phyloP scores from a whole-genome alignment of 2,113 vertebrate species.

The Brachypodius melanocephalos region DNA sequence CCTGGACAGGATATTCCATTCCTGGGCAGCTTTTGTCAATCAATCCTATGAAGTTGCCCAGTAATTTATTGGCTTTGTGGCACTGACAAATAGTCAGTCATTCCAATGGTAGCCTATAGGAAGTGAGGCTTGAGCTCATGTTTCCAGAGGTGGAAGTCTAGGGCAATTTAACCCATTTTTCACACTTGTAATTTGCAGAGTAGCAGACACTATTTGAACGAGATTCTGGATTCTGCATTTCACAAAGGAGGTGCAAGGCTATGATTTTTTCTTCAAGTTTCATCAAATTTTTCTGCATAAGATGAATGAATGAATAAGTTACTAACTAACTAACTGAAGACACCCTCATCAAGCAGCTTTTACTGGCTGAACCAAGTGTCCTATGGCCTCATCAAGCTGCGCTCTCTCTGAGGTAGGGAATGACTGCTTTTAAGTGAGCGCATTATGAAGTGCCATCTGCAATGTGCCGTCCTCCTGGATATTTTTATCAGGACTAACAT shows the following conservation, averaged over 20 bases:
- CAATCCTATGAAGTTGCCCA: not conserved
- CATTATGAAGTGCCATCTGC: constrained; percentile 64
- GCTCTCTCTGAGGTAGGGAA: constrained; percentile 46
- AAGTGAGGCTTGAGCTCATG: constrained; percentile 1
- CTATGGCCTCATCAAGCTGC: constrained; percentile 60
- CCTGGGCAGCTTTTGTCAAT: not conserved
- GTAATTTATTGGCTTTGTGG: constrained; percentile 18
- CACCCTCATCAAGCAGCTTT: constrained; percentile 56
- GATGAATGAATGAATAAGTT: constrained; percentile 53
- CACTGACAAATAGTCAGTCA: constrained; percentile 6
- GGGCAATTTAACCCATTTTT: constrained; percentile 40
- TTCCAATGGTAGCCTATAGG: not conserved
- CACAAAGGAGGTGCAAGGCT: constrained; percentile 18
- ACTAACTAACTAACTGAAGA: constrained; percentile 33
- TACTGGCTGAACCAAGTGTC: constrained; percentile 57
- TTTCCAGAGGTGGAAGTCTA: constrained; percentile 35
- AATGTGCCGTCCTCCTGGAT: constrained; percentile 53
- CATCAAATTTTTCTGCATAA: constrained; percentile 30
- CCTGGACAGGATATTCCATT: not conserved
- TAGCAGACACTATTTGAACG: not conserved
- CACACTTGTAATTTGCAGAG: not conserved
- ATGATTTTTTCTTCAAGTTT: constrained; percentile 38
- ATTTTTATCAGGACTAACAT: constrained; percentile 68
- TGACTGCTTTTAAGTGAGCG: constrained; percentile 36
- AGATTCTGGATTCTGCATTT: not conserved